These are phyloP conservation scores for Prunella strophiata DNA, from an alignment of 2,797 vertebrate species.

Conservation along the genomic window DNA sequence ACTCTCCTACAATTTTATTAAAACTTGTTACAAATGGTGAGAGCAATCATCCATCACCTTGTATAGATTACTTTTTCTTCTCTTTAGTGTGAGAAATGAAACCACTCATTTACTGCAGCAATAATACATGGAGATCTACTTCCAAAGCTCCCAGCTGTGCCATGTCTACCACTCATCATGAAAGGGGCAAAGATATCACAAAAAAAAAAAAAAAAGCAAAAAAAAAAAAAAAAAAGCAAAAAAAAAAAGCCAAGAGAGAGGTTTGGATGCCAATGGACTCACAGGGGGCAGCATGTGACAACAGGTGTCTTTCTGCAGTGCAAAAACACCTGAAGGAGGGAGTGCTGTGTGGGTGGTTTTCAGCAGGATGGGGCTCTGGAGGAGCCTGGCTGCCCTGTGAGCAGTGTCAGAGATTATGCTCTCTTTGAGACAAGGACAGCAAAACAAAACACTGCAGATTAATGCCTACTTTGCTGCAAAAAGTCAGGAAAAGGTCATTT, in stretches of 20 bases:
- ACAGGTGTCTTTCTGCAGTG: not conserved
- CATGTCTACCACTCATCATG: not conserved
- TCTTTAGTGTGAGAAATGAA: constrained; percentile 22
- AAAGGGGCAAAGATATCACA: not conserved
- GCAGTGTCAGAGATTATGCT: not conserved
- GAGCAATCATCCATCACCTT: constrained; percentile 18
- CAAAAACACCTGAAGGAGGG: not conserved
- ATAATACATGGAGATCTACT: not conserved
- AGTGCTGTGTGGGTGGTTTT: not conserved
- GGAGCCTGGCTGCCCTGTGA: rapidly evolving
- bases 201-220: not conserved
- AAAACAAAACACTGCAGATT: not conserved
- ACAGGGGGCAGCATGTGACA: not conserved
- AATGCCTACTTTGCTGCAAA: not conserved
- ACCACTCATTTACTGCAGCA: constrained; percentile 4
- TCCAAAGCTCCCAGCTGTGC: not conserved
- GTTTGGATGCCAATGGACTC: not conserved
- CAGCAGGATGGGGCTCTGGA: not conserved
- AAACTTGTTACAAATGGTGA: constrained; percentile 3
- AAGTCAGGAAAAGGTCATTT: not conserved
- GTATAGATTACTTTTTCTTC: not conserved
- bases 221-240: too few relatives aligned
- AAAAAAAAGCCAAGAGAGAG: not conserved
- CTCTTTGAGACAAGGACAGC: not conserved
- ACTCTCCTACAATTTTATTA: not conserved